phyloP scores from a whole-genome alignment of 2,113 vertebrate species.

The Bothrops jararaca region DNA sequence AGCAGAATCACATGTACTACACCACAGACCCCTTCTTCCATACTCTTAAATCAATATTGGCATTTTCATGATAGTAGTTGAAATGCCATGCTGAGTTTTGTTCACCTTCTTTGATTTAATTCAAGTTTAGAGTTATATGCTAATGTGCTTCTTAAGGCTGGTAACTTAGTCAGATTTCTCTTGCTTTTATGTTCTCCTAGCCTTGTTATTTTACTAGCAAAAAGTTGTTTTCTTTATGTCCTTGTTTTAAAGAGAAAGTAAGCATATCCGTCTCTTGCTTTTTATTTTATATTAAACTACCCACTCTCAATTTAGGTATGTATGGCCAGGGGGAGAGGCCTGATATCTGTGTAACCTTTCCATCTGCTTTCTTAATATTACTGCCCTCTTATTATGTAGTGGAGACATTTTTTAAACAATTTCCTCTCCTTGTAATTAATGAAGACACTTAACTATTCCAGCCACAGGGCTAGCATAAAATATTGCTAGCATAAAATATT shows the following conservation, averaged over 20 bases:
- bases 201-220: background rate
- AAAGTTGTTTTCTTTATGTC: background rate
- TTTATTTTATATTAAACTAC: background rate
- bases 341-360: background rate
- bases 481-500: background rate
- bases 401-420: background rate
- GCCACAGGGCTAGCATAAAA: background rate
- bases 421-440: background rate
- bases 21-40: background rate
- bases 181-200: background rate
- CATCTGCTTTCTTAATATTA: background rate
- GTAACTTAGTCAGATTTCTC: background rate
- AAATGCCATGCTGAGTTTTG: background rate
- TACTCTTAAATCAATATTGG: background rate
- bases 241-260: background rate
- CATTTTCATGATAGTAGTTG: background rate
- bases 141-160: background rate
- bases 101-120: background rate
- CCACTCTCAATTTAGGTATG: background rate
- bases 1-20: background rate
- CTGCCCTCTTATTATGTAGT: background rate
- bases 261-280: background rate
- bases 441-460: background rate
- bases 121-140: background rate
- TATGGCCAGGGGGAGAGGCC: no score